A percentile compares a stretch with the other conserved stretches of the same genome.
Evolutionary conservation across 2,797 vertebrate species (phyloP).

Genomic region (Schizopygopsis pylzovi): DNA sequence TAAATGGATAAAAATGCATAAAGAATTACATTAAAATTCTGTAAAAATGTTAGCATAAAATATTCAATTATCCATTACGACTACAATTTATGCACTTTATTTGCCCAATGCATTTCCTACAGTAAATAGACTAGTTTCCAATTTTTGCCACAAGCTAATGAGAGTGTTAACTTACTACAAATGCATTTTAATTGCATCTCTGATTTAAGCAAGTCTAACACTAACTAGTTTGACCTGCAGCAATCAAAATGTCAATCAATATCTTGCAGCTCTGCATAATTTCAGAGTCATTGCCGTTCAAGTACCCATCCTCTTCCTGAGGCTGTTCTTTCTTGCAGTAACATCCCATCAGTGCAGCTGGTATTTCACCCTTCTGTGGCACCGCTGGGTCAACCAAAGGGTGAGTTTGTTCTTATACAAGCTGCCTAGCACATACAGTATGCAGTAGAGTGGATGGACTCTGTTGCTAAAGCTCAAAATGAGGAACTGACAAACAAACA

Average conservation of each 20-base stretch:
- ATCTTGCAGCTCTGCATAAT: constrained; percentile 20
- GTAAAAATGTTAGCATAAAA: too few relatives aligned
- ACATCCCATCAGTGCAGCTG: background rate
- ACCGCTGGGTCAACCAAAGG: background rate
- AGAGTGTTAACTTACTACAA: background rate
- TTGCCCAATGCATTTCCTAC: background rate
- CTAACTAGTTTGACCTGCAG: constrained; percentile 23
- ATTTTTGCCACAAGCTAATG: background rate
- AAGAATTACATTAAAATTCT: background rate
- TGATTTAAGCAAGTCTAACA: constrained; percentile 23
- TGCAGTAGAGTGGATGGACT: background rate
- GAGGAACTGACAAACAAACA: constrained; percentile 9
- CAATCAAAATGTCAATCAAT: constrained; percentile 39
- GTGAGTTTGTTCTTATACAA: background rate
- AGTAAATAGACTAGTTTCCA: background rate
- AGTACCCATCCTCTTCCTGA: constrained; percentile 4
- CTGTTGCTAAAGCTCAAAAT: background rate
- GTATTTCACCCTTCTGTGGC: constrained; percentile 1
- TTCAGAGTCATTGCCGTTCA: constrained; percentile 17
- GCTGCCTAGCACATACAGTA: background rate
- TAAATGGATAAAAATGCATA: background rate
- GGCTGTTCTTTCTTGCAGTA: background rate
- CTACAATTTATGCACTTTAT: background rate
- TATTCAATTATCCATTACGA: background rate
- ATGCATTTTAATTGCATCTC: constrained; percentile 19